These are phyloP conservation scores for Eidolon dupreanum DNA, from an alignment of 2,797 vertebrate genomes.

Conservation along the genomic window DNA sequence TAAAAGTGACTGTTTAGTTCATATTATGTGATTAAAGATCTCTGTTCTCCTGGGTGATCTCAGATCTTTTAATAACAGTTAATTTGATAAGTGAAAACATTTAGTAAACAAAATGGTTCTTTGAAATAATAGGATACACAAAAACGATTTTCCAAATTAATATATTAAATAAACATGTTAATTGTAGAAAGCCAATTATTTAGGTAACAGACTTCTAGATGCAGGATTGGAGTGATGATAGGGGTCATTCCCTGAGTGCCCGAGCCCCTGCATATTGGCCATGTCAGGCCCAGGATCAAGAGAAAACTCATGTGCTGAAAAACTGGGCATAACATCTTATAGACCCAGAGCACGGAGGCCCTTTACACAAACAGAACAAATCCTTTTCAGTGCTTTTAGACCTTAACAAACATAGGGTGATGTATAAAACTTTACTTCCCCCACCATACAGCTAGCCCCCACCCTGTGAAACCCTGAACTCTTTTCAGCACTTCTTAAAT, in stretches of 20 bases:
- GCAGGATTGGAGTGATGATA: constrained; percentile 43
- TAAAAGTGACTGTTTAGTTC: constrained; percentile 69
- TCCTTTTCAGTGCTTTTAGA: constrained; percentile 76
- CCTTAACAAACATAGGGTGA: constrained; percentile 68
- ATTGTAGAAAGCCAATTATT: constrained; percentile 46
- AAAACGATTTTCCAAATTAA: constrained; percentile 58
- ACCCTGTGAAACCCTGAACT: constrained; percentile 24
- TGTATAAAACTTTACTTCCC: constrained; percentile 59
- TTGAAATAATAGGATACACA: constrained; percentile 58
- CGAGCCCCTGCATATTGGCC: constrained; percentile 56
- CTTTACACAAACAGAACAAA: constrained; percentile 79
- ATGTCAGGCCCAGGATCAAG: constrained; percentile 76
- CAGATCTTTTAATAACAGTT: constrained; percentile 78
- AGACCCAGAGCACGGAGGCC: constrained; percentile 75
- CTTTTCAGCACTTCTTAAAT: constrained; percentile 73
- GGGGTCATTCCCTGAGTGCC: constrained; percentile 23
- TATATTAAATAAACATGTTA: neutral
- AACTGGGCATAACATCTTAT: constrained; percentile 72
- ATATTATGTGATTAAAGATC: constrained; percentile 74
- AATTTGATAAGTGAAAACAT: constrained; percentile 77
- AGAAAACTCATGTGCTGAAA: constrained; percentile 63
- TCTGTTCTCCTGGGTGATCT: constrained; percentile 70
- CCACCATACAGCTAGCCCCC: constrained; percentile 25
- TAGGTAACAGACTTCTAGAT: constrained; percentile 53
- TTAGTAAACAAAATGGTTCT: constrained; percentile 63